Conservation (phyloP, 2,113 vertebrate genomes). For the Speoplatyrhinus poulsoni region DNA sequence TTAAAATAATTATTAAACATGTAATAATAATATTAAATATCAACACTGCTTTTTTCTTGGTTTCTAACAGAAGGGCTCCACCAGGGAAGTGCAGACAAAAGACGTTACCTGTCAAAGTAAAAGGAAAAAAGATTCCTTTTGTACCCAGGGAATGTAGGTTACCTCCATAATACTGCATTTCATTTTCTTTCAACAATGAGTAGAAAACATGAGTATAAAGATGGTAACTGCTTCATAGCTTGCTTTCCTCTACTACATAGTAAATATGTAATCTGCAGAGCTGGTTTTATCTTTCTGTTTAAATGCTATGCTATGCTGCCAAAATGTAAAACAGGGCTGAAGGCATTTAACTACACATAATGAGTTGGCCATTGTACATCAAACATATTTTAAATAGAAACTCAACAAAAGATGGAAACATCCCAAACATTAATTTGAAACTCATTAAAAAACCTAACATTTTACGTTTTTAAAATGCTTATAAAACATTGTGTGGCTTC, state of each 20-base stretch:
- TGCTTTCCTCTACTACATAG: background rate
- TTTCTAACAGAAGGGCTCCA: conserved; percentile 77
- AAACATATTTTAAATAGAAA: conserved; percentile 35
- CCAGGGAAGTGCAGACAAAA: conserved; percentile 84
- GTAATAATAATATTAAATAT: background rate
- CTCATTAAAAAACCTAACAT: conserved; percentile 19
- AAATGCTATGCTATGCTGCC: conserved; percentile 2
- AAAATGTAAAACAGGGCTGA: conserved; percentile 16
- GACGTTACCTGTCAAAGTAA: conserved; percentile 77
- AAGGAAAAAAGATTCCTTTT: conserved; percentile 78
- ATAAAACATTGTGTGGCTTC: conserved; percentile 15
- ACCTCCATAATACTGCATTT: background rate
- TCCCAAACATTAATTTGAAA: conserved; percentile 25
- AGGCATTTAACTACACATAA: conserved; percentile 45
- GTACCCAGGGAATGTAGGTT: conserved; percentile 79
- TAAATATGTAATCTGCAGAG: conserved; percentile 16
- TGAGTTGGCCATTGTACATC: conserved; percentile 28
- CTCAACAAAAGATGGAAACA: conserved; percentile 5
- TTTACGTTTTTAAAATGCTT: background rate
- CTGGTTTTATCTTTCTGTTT: background rate
- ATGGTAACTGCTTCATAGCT: background rate
- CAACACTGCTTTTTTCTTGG: background rate
- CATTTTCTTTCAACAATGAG: background rate
- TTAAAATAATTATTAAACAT: background rate
- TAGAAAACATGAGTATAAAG: no score